phyloP scores from a whole-genome alignment of 2,888 invertebrate genomes.

The Troides aeacus region DNA sequence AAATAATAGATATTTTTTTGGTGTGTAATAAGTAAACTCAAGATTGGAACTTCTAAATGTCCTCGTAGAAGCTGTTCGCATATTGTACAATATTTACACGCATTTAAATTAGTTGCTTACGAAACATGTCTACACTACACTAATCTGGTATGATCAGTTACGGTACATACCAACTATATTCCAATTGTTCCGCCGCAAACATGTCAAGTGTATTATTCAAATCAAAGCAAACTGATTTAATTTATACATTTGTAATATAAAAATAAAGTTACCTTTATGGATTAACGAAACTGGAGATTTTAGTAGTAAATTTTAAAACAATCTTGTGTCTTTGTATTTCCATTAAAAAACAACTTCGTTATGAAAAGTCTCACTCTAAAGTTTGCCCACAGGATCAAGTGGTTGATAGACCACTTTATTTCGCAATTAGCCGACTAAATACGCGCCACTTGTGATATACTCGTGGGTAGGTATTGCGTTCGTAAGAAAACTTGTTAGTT shows the following conservation, averaged over 20 bases:
- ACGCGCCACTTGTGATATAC: slow-evolving; percentile 42
- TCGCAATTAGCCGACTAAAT: slow-evolving; percentile 33
- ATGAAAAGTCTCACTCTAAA: neutral
- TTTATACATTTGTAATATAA: neutral
- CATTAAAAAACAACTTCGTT: neutral
- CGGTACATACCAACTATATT: slow-evolving; percentile 38
- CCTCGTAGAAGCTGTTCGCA: slow-evolving; percentile 45
- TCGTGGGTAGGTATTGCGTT: slow-evolving; percentile 47
- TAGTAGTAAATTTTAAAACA: too few species aligned
- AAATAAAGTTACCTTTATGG: neutral
- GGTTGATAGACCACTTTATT: slow-evolving; percentile 7
- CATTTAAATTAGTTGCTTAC: slow-evolving; percentile 58
- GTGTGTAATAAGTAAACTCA: slow-evolving; percentile 25
- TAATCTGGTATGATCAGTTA: slow-evolving; percentile 53
- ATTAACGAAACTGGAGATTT: neutral
- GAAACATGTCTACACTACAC: slow-evolving; percentile 50
- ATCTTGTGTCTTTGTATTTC: neutral
- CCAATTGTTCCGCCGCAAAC: slow-evolving; percentile 14
- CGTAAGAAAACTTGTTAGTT: slow-evolving; percentile 63
- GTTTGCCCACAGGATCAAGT: neutral
- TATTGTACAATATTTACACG: slow-evolving; percentile 56
- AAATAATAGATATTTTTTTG: neutral
- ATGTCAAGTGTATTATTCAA: neutral
- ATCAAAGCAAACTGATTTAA: neutral
- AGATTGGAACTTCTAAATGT: slow-evolving; percentile 42